Percentiles rank a stretch among this genome's conserved stretches.
These are phyloP conservation scores for Antrozous pallidus DNA, from an alignment of 2,797 vertebrate genomes.

Conservation along the genomic window DNA sequence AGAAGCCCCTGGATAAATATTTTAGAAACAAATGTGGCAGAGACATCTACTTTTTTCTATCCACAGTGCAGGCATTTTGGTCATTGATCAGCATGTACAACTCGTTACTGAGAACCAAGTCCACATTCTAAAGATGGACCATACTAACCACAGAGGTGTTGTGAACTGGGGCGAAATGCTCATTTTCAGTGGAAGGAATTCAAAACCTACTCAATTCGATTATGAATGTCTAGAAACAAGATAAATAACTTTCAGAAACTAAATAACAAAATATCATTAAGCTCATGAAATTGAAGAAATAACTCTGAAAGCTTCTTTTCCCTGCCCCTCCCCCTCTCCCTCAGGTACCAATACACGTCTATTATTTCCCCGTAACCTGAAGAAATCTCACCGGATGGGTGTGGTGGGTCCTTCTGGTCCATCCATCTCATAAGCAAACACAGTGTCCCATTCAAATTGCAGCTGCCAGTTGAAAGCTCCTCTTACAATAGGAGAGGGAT, in stretches of 20 bases:
- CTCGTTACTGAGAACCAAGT: background rate
- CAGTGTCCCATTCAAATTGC: conserved; percentile 94
- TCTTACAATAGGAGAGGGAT: conserved; percentile 89
- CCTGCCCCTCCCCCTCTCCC: too few species aligned
- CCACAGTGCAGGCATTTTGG: background rate
- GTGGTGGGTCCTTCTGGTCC: conserved; percentile 85
- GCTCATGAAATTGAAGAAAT: background rate
- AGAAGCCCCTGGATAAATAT: background rate
- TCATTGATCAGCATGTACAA: background rate
- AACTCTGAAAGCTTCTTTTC: background rate
- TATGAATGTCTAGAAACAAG: background rate
- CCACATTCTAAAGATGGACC: background rate
- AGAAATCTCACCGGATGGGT: conserved; percentile 87
- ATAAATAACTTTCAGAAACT: background rate
- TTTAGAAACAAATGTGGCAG: background rate
- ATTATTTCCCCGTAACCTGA: background rate
- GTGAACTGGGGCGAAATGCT: background rate
- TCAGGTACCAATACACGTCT: background rate
- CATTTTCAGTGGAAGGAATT: background rate
- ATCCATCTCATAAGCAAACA: conserved; percentile 88
- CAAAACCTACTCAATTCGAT: background rate
- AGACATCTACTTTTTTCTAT: background rate
- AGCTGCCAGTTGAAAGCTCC: conserved; percentile 96
- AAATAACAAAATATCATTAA: background rate
- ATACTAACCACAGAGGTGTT: background rate